These are phyloP conservation scores for Aulostomus chinensis DNA, from an alignment of 2,797 vertebrate genomes.

Conservation along the genomic window DNA sequence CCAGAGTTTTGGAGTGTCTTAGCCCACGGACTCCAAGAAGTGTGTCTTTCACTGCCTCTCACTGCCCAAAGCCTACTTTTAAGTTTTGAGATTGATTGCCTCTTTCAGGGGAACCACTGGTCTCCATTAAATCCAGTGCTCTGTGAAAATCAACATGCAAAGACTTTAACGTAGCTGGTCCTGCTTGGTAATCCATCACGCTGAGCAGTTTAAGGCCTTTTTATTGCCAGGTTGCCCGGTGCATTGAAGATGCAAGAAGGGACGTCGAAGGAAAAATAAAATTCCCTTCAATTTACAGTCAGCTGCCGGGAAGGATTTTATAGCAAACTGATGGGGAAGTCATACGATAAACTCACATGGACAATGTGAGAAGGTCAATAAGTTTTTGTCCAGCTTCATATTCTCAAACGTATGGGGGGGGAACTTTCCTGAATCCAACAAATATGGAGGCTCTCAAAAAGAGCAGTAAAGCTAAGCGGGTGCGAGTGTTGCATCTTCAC, in stretches of 20 bases:
- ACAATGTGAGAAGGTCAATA: too few species aligned
- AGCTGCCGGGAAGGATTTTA: too few species aligned
- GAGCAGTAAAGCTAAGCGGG: too few species aligned
- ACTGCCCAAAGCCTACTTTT: neutral
- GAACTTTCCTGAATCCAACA: too few species aligned
- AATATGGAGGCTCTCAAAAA: too few species aligned
- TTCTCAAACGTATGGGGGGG: too few species aligned
- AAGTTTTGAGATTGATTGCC: constrained; percentile 35
- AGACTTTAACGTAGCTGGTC: neutral
- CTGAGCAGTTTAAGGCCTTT: neutral
- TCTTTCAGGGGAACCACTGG: neutral
- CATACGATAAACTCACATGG: too few species aligned
- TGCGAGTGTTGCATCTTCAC: too few species aligned
- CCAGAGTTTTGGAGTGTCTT: constrained; percentile 3
- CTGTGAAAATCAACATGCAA: constrained; percentile 11
- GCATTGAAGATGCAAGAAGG: neutral
- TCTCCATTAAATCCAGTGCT: constrained; percentile 18
- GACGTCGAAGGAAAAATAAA: too few species aligned
- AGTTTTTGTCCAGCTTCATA: too few species aligned
- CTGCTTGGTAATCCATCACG: constrained; percentile 27
- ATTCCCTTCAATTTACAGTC: too few species aligned
- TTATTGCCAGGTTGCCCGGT: neutral
- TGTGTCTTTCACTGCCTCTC: neutral
- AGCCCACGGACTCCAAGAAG: constrained; percentile 28
- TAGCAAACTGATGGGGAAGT: too few species aligned